Base-by-base conservation (phyloP, 92 coral and sea anemone species). In the Heteractis magnifica region DNA sequence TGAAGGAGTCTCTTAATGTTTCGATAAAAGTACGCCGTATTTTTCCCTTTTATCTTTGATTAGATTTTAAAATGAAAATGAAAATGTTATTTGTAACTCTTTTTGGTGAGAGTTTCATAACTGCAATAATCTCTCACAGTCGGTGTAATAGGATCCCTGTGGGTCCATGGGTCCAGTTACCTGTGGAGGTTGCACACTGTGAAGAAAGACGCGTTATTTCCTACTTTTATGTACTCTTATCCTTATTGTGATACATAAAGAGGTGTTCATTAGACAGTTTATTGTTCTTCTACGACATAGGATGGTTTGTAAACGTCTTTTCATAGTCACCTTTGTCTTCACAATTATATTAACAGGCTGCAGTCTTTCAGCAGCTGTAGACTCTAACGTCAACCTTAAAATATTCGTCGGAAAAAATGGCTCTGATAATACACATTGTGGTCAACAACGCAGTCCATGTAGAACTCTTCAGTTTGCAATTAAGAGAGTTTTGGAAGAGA, bases 381-480 rank as follows among this genome's bases (percentile, higher is more conserved):
- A 18, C 26, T 23, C 13, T 4, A 72, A 55, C 6, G 8, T 73
- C 20, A 62, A 34, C 44, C 44, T 23, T 44, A 41, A 10, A 34
- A 76, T 83, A 6, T 87, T 84, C 52, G 91, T 90, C 4, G 56
- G 72, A 58, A 60, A 70, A 0, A 12, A 80, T 51, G 93, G 93
- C 26, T 5, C 79, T 0, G 82, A 90, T 52, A 18, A 59, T 0
- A 6, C 0, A 10, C 55, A 21, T 11, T 90, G 93, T 84, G 93
- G 91, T 18, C 4, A 60, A 50, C 10, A 56, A 72, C 21, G 7
- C 11, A 52, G 16, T 4, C 91, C 93, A 16, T 90, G 91, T 58
- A 44, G 10, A n/a, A 68, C 84, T 56, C 49, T 90, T 16, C 51
- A 78, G 15, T 87, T 50, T 75, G 89, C 89, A 59, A 82, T 87